Evolutionary conservation across 2,113 vertebrate genomes (phyloP).

Genomic region (Hemibagrus wyckioides): DNA sequence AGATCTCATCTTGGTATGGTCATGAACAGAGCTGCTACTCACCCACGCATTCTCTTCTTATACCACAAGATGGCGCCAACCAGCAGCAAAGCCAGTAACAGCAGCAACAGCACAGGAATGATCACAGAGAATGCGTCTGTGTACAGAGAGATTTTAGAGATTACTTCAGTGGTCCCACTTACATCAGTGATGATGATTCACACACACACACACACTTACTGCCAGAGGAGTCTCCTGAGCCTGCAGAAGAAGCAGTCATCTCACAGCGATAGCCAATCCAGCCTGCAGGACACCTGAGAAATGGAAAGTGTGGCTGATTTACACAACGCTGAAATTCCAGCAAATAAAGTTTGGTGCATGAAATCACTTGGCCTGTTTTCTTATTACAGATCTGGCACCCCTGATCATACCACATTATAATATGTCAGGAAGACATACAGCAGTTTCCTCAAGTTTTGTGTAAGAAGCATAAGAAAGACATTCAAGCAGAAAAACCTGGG

Average conservation of each 20-base stretch:
- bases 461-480: background rate
- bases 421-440: background rate
- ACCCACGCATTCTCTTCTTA: constrained; percentile 91
- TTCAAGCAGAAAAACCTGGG: no score
- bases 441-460: background rate
- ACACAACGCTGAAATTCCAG: background rate
- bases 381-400: background rate
- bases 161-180: background rate
- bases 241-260: constrained; percentile 42
- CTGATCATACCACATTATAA: background rate
- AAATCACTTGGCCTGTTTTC: background rate
- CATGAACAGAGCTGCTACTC: constrained; percentile 58
- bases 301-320: background rate
- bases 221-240: constrained; percentile 53
- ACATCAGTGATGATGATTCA: background rate
- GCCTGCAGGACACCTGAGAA: constrained; percentile 66
- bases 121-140: constrained; percentile 82
- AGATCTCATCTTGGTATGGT: background rate
- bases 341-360: background rate
- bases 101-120: constrained; percentile 83
- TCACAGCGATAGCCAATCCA: constrained; percentile 73
- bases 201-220: constrained; percentile 59
- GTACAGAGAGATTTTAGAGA: background rate
- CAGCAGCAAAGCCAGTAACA: constrained; percentile 78
- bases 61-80: constrained; percentile 89